phyloP scores from a whole-genome alignment of 2,113 vertebrate genomes.

The Acrocephalus arundinaceus region DNA sequence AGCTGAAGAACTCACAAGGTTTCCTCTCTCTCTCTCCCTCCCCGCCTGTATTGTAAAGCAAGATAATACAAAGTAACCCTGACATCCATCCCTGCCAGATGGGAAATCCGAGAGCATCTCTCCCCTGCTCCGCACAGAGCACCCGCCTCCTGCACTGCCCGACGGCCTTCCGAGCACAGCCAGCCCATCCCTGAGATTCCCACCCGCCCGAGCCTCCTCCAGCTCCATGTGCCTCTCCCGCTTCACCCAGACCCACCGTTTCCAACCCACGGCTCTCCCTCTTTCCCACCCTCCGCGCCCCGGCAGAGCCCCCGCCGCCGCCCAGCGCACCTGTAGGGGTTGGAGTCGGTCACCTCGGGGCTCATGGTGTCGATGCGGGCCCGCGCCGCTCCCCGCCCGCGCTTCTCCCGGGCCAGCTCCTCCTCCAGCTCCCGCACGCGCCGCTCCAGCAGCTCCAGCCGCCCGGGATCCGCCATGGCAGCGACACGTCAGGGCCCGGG shows the following conservation, averaged over 20 bases:
- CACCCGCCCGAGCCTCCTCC: not conserved
- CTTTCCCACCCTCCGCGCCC: not conserved
- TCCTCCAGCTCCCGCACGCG: slow-evolving; percentile 84
- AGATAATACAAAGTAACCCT: not conserved
- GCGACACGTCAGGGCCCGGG: not conserved
- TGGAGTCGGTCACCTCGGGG: slow-evolving; percentile 91
- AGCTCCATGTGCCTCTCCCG: fast-evolving
- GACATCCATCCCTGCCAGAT: not conserved
- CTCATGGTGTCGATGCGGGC: slow-evolving; percentile 87
- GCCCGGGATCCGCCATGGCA: slow-evolving; percentile 41
- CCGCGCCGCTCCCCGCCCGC: slow-evolving; percentile 52
- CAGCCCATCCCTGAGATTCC: not conserved
- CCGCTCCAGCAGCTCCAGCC: slow-evolving; percentile 80
- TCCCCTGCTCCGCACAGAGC: not conserved
- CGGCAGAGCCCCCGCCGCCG: not conserved
- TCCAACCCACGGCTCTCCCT: not conserved
- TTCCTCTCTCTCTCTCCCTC: not conserved
- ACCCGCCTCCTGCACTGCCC: not conserved
- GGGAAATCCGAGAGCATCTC: not conserved
- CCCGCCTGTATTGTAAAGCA: fast-evolving
- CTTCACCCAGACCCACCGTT: not conserved
- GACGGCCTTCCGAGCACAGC: not conserved
- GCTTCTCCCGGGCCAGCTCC: slow-evolving; percentile 71
- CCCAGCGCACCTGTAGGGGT: slow-evolving; percentile 88
- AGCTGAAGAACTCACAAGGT: not conserved